Base-by-base conservation (phyloP, 1,140 invertebrate species). In the Ectropis grisescens region DNA sequence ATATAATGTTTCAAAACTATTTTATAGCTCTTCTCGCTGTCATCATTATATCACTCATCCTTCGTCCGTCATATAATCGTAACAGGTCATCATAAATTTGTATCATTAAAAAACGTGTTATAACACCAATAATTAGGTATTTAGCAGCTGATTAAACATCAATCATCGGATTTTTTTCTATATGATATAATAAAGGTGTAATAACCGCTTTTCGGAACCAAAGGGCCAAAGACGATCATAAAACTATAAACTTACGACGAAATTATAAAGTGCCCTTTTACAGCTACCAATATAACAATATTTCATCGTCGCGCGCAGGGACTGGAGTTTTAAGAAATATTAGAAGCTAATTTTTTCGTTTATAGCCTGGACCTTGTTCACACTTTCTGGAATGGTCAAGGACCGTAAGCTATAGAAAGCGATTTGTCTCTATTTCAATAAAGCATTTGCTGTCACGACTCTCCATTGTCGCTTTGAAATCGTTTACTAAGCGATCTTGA, bases 171-270 rank as follows among this genome's bases (percentile, higher is more conserved):
- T 45, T 39, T 19, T 24, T 37, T 22, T 13, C 36, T 52, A 52
- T 54, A 54, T 48, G 35, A 43, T 45, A 48, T 58, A 56, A 57
- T 46, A 42, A 60, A 19, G n/a, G 32, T 34, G 33, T 24, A 43
- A 53, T 41, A 33, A 34, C 32, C 12, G 29, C 27, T 36, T 13
- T 36, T 39, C 31, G 13, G 22, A 13, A 38, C 37, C 13, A 28
- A 40, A 39, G 38, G 35, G 41, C 41, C 53, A 59, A n/a, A n/a
- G 58, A 59, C 50, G 45, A 46, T 41, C 46, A 59, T 71, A 74
- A 78, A 78, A 62, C 58, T 48, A 76, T 69, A 74, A 69, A 75
- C 48, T 71, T 54, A 57, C 53, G 53, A 59, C 46, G 56, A 62
- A 68, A 67, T 68, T 64, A 71, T 64, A 61, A 54, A 70, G 43